Evolutionary conservation across 2,888 invertebrate genomes (phyloP).

Genomic region (Orthosia cruda): DNA sequence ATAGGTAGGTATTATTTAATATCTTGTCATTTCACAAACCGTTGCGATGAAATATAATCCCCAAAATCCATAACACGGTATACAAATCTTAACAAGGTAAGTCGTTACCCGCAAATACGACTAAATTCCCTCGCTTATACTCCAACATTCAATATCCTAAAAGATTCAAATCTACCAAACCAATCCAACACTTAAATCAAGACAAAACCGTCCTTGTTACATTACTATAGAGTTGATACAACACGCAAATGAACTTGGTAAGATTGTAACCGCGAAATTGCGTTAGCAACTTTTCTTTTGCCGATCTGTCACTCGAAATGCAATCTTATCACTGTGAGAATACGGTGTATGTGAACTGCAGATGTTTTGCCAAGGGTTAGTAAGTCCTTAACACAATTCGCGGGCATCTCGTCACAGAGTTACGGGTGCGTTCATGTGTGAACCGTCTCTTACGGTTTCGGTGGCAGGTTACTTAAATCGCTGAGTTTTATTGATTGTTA

Average conservation of each 20-base stretch:
- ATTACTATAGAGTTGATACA: constrained; percentile 18
- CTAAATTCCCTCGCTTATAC: constrained; percentile 69
- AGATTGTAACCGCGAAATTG: constrained; percentile 63
- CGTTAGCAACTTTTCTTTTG: constrained; percentile 22
- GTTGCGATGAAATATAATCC: constrained; percentile 10
- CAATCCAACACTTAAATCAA: not conserved
- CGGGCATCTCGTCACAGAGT: constrained; percentile 79
- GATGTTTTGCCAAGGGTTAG: constrained; percentile 49
- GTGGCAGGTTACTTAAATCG: constrained; percentile 66
- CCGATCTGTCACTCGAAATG: constrained; percentile 5
- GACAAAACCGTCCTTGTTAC: constrained; percentile 49
- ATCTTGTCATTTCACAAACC: not conserved
- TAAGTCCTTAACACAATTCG: constrained; percentile 85
- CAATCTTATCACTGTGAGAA: rapidly evolving
- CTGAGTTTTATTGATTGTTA: constrained; percentile 64
- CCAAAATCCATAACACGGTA: constrained; percentile 53
- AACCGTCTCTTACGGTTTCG: constrained; percentile 72
- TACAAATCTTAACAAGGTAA: constrained; percentile 77
- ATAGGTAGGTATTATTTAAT: not conserved
- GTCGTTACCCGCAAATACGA: constrained; percentile 77
- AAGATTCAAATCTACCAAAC: constrained; percentile 66
- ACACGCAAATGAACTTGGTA: constrained; percentile 46
- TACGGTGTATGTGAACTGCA: constrained; percentile 16
- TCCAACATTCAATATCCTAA: constrained; percentile 75
- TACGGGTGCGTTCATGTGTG: constrained; percentile 82